Percentiles rank a stretch among this genome's conserved stretches.
These are phyloP conservation scores for Lypha dubia DNA, from an alignment of 2,888 invertebrate species.

Conservation along the genomic window DNA sequence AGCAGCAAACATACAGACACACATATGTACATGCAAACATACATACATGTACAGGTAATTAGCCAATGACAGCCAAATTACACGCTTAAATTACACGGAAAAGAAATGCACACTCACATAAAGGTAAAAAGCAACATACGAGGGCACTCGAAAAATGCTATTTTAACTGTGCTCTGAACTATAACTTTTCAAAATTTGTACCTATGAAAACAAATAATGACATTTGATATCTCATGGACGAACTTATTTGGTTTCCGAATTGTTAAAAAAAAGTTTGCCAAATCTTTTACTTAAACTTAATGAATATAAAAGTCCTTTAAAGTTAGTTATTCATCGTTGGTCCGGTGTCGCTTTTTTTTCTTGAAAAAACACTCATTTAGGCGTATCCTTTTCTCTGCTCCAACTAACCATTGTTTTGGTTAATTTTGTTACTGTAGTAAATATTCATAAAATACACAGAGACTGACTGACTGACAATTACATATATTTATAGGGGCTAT, in stretches of 20 bases:
- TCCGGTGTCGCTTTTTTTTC: neutral
- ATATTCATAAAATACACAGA: conserved; percentile 17
- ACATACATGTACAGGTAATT: conserved; percentile 69
- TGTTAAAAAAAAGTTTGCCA: neutral
- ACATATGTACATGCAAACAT: neutral
- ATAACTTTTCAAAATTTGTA: neutral
- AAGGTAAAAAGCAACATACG: conserved; percentile 19
- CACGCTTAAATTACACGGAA: conserved; percentile 71
- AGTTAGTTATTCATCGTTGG: neutral
- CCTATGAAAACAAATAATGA: too few species aligned
- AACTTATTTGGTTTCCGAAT: too few species aligned
- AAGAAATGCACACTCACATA: conserved; percentile 40
- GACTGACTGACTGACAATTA: conserved; percentile 10
- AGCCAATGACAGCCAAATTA: conserved; percentile 76
- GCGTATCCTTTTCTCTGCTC: conserved; percentile 67
- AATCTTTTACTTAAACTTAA: neutral
- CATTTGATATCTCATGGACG: too few species aligned
- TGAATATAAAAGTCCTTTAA: neutral
- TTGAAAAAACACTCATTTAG: conserved; percentile 51
- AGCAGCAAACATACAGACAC: conserved; percentile 34
- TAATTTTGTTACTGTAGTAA: conserved; percentile 29
- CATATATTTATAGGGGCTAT: conserved; percentile 63
- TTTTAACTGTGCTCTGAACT: neutral
- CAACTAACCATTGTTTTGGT: conserved; percentile 32
- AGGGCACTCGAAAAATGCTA: neutral